These are phyloP conservation scores for Ellobium chinense DNA, from an alignment of 2,888 invertebrate species.

Conservation along the genomic window DNA sequence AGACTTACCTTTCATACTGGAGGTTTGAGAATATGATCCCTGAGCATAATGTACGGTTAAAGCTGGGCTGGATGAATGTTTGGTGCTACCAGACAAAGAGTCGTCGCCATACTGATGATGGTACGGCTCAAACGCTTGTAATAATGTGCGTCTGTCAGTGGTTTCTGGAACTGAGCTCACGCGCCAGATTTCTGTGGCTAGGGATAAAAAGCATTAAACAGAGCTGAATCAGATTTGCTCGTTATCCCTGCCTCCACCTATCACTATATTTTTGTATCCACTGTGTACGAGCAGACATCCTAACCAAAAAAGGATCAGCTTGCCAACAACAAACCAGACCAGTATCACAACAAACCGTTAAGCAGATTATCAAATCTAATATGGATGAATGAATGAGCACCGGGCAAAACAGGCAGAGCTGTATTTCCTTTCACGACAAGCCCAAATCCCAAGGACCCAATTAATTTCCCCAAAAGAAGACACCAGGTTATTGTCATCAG, in stretches of 20 bases:
- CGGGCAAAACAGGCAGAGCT: too few species aligned
- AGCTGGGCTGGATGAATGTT: conserved; percentile 8
- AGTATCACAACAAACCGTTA: too few species aligned
- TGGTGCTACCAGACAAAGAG: conserved; percentile 13
- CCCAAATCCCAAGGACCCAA: too few species aligned
- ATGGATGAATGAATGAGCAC: too few species aligned
- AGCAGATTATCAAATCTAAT: too few species aligned
- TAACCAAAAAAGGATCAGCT: too few species aligned
- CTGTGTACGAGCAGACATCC: too few species aligned
- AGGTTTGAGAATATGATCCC: conserved; percentile 8
- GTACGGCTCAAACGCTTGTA: conserved; percentile 6
- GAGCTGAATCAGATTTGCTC: background rate
- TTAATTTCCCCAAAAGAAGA: too few species aligned
- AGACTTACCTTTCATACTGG: background rate
- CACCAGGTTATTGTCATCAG: too few species aligned
- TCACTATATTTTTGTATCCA: background rate
- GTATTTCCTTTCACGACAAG: too few species aligned
- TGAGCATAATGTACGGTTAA: conserved; percentile 28
- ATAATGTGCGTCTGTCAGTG: background rate
- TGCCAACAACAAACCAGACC: too few species aligned
- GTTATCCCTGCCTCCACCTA: background rate
- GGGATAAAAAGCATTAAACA: too few species aligned
- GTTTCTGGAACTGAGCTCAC: conserved; percentile 11
- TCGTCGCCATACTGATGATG: conserved; percentile 37
- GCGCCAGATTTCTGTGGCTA: conserved; percentile 29